These are phyloP conservation scores for Dipodomys spectabilis DNA, from an alignment of 2,113 vertebrate species.

Conservation along the genomic window DNA sequence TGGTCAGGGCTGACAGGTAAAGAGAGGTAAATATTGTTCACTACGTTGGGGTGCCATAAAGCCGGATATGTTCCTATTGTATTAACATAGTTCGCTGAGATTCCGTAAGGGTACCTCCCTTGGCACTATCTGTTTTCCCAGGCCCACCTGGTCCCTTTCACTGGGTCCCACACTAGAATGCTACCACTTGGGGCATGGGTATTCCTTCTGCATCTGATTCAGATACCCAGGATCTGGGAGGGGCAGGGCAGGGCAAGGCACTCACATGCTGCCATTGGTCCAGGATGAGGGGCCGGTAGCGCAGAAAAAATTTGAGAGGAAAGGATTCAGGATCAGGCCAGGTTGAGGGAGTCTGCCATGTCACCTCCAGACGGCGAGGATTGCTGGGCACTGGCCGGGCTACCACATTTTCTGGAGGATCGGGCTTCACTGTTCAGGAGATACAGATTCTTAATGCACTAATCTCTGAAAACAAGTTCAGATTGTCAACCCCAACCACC, in stretches of 20 bases:
- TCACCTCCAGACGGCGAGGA: conserved; percentile 93
- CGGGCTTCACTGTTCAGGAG: conserved; percentile 93
- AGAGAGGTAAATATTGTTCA: background rate
- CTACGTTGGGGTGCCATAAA: too few species aligned
- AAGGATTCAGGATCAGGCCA: conserved; percentile 97
- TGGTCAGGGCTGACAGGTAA: background rate
- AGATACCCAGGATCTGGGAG: background rate
- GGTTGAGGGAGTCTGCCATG: conserved; percentile 95
- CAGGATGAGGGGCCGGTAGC: conserved; percentile 96
- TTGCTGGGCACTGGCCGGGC: conserved; percentile 93
- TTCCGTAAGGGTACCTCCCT: background rate
- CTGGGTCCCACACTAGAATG: background rate
- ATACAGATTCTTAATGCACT: conserved; percentile 50
- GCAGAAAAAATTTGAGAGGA: conserved; percentile 97
- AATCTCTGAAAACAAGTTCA: background rate
- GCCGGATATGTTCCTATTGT: background rate
- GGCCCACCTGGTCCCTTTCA: background rate
- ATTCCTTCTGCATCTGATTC: background rate
- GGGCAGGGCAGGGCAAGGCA: background rate
- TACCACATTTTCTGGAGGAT: conserved; percentile 95
- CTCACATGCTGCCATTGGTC: conserved; percentile 99
- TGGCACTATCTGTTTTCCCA: background rate
- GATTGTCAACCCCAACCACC: background rate
- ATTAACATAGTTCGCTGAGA: background rate
- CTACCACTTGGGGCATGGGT: background rate